Evolutionary conservation across 2,113 vertebrate species (phyloP).

Genomic region (Steatornis caripensis): DNA sequence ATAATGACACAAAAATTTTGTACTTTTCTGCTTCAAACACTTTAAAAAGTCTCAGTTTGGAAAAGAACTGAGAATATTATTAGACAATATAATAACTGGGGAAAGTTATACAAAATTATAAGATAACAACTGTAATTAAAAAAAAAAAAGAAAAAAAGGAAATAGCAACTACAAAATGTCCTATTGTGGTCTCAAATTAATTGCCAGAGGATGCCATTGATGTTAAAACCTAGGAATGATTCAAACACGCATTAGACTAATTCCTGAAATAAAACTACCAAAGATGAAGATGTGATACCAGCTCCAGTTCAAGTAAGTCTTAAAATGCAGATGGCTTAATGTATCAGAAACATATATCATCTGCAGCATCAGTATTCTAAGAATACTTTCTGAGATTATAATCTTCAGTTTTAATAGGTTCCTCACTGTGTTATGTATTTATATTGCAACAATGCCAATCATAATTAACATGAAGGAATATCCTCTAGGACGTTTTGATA

Average conservation of each 20-base stretch:
- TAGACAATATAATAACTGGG: neutral
- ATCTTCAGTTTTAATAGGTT: neutral
- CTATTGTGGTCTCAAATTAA: neutral
- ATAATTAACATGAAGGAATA: neutral
- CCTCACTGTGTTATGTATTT: neutral
- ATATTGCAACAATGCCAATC: neutral
- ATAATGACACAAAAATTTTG: neutral
- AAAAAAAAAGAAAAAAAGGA: neutral
- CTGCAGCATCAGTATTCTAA: neutral
- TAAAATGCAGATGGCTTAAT: neutral
- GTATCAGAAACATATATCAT: neutral
- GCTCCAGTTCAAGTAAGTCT: neutral
- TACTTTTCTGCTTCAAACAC: neutral
- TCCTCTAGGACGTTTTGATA: neutral
- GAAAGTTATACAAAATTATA: neutral
- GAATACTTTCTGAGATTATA: neutral
- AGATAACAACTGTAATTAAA: neutral
- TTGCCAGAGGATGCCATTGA: neutral
- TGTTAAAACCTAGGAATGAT: neutral
- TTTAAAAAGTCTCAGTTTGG: neutral
- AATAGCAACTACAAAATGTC: neutral
- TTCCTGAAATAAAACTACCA: neutral
- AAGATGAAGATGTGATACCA: neutral
- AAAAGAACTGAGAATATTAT: neutral
- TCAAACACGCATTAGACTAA: neutral